A percentile compares a stretch with the other conserved stretches of the same genome.
Conservation (phyloP, 2,797 vertebrate species). For the Avahi laniger region DNA sequence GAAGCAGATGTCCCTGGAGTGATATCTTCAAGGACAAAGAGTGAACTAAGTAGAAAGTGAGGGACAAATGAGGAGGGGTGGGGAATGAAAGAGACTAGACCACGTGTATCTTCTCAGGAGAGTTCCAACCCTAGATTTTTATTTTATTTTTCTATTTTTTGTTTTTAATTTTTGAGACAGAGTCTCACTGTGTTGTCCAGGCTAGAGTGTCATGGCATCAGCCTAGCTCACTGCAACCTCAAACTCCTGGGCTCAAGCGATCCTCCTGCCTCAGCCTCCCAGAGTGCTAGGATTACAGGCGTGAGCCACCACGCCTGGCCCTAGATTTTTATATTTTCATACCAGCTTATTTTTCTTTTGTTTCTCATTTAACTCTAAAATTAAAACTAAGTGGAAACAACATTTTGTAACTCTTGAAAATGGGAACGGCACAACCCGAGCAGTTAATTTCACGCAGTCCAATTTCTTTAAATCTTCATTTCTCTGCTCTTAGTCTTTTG, state of each 20-base stretch:
- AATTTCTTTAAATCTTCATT: background rate
- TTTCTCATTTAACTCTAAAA: slow-evolving; percentile 43
- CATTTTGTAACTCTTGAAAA: slow-evolving; percentile 4
- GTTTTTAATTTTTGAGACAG: no score
- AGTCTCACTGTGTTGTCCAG: no score
- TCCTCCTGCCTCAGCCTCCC: no score
- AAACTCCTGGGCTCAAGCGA: no score
- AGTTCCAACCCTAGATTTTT: background rate
- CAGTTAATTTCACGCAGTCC: background rate
- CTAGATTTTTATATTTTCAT: background rate
- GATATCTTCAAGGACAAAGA: background rate
- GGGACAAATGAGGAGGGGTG: background rate
- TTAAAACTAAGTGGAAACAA: background rate
- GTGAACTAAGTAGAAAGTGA: background rate
- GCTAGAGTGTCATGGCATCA: no score
- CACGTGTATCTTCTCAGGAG: background rate
- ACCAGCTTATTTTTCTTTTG: background rate
- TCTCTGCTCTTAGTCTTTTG: slow-evolving; percentile 23
- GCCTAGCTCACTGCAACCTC: no score
- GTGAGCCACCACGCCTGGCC: no score
- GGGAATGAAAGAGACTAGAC: background rate
- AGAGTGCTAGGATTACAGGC: no score
- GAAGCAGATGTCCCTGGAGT: background rate
- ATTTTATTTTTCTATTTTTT: no score
- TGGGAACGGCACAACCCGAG: background rate